Conservation (phyloP, 1,140 invertebrate genomes). For the Pseudomyrmex dendroicus region DNA sequence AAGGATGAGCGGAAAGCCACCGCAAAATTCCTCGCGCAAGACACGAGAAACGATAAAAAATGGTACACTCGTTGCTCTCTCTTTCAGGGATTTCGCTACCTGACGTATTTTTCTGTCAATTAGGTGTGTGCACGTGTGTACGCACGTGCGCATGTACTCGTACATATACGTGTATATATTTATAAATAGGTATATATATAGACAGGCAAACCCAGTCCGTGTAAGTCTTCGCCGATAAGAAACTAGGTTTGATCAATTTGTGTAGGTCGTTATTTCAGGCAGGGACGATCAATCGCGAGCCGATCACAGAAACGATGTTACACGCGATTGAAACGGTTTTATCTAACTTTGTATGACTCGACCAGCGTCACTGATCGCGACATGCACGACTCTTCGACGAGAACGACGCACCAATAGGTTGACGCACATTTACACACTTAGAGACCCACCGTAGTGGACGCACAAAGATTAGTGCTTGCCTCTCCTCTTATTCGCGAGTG, state of each 20-base stretch:
- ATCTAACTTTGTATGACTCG: slow-evolving; percentile 39
- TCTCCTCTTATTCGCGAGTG: slow-evolving; percentile 17
- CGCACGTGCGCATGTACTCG: neutral
- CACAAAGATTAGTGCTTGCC: slow-evolving; percentile 49
- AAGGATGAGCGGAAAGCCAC: slow-evolving; percentile 44
- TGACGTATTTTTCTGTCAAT: slow-evolving; percentile 24
- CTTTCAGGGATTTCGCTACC: slow-evolving; percentile 24
- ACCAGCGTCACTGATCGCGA: slow-evolving; percentile 54
- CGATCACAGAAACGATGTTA: slow-evolving; percentile 35
- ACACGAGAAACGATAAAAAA: slow-evolving; percentile 11
- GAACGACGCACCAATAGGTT: slow-evolving; percentile 56
- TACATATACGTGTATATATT: slow-evolving; percentile 21
- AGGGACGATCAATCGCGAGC: slow-evolving; percentile 29
- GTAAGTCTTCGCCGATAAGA: slow-evolving; percentile 50
- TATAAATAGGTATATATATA: slow-evolving; percentile 30
- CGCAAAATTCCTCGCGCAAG: slow-evolving; percentile 35
- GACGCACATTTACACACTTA: slow-evolving; percentile 42
- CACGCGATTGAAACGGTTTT: slow-evolving; percentile 11
- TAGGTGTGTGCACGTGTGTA: slow-evolving; percentile 27
- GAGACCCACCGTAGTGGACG: slow-evolving; percentile 37
- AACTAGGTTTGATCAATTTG: slow-evolving; percentile 32
- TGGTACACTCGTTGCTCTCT: slow-evolving; percentile 15
- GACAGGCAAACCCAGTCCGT: slow-evolving; percentile 36
- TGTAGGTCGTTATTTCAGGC: slow-evolving; percentile 36
- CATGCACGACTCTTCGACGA: slow-evolving; percentile 58